Evolutionary conservation across 2,888 invertebrate genomes (phyloP).

Genomic region (Tiliacea aurago): DNA sequence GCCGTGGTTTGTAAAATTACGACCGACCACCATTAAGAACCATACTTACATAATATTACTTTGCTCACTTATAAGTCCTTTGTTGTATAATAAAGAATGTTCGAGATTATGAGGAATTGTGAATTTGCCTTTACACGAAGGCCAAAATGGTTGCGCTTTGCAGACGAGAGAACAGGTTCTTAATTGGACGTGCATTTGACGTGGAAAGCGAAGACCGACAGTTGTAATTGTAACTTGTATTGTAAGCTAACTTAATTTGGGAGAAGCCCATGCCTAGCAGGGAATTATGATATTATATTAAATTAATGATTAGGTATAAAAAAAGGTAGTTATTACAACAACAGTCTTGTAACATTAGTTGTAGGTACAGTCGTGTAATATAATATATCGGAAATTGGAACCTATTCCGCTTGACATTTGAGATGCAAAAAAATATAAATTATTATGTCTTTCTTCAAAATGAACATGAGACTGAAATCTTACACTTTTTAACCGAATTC

Average conservation of each 20-base stretch:
- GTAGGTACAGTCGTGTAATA: slow-evolving; percentile 42
- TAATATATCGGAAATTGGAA: slow-evolving; percentile 52
- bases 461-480: slow-evolving; percentile 31
- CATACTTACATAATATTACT: slow-evolving; percentile 10
- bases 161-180: background rate
- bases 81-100: slow-evolving; percentile 29
- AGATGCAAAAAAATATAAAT: slow-evolving; percentile 37
- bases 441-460: slow-evolving; percentile 1
- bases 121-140: background rate
- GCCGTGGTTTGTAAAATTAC: slow-evolving; percentile 45
- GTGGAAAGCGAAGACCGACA: slow-evolving; percentile 11
- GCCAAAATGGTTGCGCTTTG: background rate
- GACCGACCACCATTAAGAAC: slow-evolving; percentile 29
- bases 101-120: background rate
- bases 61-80: slow-evolving; percentile 24
- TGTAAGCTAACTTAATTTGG: slow-evolving; percentile 1
- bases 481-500: slow-evolving; percentile 27
- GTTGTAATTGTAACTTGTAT: too few relatives aligned
- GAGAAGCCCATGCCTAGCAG: background rate
- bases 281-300: background rate
- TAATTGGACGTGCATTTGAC: background rate
- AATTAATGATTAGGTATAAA: slow-evolving; percentile 3
- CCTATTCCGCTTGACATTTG: slow-evolving; percentile 42
- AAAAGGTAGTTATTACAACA: background rate
- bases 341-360: slow-evolving; percentile 26